Evolutionary conservation across 2,888 invertebrate genomes (phyloP).

Genomic region (Phorcus lineatus): DNA sequence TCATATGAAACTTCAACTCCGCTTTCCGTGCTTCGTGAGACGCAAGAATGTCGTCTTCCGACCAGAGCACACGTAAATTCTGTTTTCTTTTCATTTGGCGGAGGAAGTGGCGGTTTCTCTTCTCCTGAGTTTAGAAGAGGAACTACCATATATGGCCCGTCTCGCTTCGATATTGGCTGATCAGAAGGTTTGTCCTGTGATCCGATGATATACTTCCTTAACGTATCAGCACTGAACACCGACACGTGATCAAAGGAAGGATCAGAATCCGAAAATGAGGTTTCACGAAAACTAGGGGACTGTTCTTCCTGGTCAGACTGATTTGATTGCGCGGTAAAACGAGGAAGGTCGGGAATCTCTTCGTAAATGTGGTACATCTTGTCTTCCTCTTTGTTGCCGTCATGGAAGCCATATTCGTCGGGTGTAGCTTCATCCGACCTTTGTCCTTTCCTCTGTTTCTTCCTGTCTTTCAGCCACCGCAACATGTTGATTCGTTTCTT

Average conservation of each 20-base stretch:
- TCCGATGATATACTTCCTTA: constrained; percentile 9
- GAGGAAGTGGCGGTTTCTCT: background rate
- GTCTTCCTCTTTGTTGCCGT: constrained; percentile 32
- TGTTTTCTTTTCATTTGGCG: background rate
- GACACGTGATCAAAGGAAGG: background rate
- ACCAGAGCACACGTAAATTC: constrained; percentile 30
- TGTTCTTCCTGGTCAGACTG: background rate
- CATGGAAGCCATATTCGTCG: constrained; percentile 17
- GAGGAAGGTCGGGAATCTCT: constrained; percentile 44
- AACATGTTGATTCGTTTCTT: constrained; percentile 32
- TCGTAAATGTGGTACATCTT: constrained; percentile 47
- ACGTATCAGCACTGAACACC: background rate
- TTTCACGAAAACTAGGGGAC: background rate
- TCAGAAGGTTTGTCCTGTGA: background rate
- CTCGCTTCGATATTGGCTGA: background rate
- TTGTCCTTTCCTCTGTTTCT: constrained; percentile 31
- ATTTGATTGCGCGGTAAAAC: background rate
- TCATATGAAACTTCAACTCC: constrained; percentile 15
- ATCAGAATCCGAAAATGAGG: background rate
- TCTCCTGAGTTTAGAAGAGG: constrained; percentile 15
- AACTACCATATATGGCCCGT: constrained; percentile 43
- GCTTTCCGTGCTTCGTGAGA: constrained; percentile 2
- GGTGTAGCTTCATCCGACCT: constrained; percentile 23
- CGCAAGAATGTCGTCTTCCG: background rate
- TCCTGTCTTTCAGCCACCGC: constrained; percentile 47